A percentile compares a stretch with the other conserved stretches of the same genome.
Conservation (phyloP, 2,888 invertebrate genomes). For the Polylopha cassiicola region DNA sequence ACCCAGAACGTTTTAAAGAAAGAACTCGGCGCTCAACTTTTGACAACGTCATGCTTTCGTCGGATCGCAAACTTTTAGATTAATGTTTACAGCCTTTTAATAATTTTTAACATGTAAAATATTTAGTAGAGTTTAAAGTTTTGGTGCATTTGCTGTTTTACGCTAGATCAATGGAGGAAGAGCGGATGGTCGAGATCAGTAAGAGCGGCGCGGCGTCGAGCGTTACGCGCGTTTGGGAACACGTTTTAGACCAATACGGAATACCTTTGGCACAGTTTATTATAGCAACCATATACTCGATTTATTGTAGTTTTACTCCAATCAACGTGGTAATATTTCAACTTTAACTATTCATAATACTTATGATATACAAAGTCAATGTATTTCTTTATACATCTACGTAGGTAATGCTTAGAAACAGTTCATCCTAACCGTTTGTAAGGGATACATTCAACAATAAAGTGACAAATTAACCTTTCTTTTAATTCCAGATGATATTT, state of each 20-base stretch:
- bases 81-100: conserved; percentile 14
- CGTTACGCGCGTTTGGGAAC: conserved; percentile 33
- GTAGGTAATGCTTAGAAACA: too few species aligned
- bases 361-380: too few species aligned
- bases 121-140: conserved; percentile 6
- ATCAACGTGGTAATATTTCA: conserved; percentile 45
- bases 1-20: conserved; percentile 9
- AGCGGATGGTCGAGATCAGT: conserved; percentile 24
- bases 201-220: conserved; percentile 31
- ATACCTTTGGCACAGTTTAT: conserved; percentile 39
- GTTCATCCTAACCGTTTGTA: too few species aligned
- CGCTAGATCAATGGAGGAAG: too few species aligned
- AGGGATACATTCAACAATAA: too few species aligned
- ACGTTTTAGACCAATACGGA: conserved; percentile 40
- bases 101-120: not conserved
- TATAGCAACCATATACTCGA: conserved; percentile 38
- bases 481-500: conserved; percentile 43
- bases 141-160: too few species aligned
- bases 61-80: conserved; percentile 12
- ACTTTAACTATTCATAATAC: conserved; percentile 17
- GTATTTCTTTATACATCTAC: too few species aligned
- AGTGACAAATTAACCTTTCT: not conserved
- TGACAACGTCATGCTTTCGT: conserved; percentile 15
- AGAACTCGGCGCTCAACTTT: conserved; percentile 13
- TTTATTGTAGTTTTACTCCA: conserved; percentile 46